Evolutionary conservation across 1,140 invertebrate genomes (phyloP), one percentile per base, ranked within the genome.

Genomic region (Armadillidium nasatum): DNA sequence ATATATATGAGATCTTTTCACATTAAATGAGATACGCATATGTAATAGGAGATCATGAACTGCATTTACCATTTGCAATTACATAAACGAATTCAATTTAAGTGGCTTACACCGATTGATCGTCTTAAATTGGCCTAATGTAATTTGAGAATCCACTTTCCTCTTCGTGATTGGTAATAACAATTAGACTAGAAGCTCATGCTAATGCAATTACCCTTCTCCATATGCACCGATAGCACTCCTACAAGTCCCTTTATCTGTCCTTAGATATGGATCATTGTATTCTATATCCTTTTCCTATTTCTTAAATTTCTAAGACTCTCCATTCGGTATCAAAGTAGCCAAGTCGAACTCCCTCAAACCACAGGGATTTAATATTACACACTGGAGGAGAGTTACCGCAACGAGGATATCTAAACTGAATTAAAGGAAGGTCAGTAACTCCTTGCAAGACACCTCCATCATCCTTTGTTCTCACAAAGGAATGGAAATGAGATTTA

Each of bases 121-220:
- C 50, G 50, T 60, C 50, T 60, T 60, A 60, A 60, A 60, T 60
- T 60, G 50, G 50, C 11, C 50, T 60, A 60, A 60, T 60, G 19
- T 19, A 60, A 60, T 60, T 15, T 60, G 50, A 60, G 19, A 15
- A 60, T 19, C 50, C 19, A 2, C 19, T 60, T 60, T 19, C 11
- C 50, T 60, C 11, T 19, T 19, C 50, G 50, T 60, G 50, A 60
- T 60, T 60, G 50, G 19, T 60, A 60, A 60, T 60, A 60, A 60
- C 50, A 60, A 60, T 60, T 60, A 60, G 50, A 19, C 50, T 15
- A 13, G 19, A 13, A 60, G 19, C 50, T 60, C 50, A 13, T 15
- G 11, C 50, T 60, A 60, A 60, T 60, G 19, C 19, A 19, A 60
- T 60, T 60, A 60, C 50, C 19, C 11, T 60, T 19, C 7, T 60